phyloP scores from a whole-genome alignment of 2,888 invertebrate species.

The Phasia obesa region DNA sequence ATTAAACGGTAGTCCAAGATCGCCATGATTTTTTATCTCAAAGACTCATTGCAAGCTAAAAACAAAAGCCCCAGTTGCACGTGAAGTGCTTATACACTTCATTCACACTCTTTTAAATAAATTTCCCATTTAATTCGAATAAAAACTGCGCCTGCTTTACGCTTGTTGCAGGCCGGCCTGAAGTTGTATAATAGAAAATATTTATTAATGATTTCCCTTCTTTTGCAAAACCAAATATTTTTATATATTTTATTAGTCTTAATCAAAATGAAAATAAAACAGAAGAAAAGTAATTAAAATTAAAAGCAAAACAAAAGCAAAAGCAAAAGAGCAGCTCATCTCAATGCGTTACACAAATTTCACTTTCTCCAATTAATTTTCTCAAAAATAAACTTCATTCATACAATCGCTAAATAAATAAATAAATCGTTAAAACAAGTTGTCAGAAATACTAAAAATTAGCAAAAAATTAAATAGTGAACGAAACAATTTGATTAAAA shows the following conservation, averaged over 20 bases:
- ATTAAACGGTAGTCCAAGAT: too few relatives aligned
- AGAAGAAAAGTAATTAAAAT: conserved; percentile 10
- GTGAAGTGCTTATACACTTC: too few relatives aligned
- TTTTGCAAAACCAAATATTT: not conserved
- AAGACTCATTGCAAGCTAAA: too few relatives aligned
- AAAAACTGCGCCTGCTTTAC: too few relatives aligned
- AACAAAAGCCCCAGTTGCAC: too few relatives aligned
- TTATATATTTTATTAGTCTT: too few relatives aligned
- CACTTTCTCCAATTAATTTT: conserved; percentile 79
- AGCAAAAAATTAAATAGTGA: not conserved
- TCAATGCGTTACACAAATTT: conserved; percentile 66
- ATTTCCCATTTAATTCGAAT: too few relatives aligned
- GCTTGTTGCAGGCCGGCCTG: too few relatives aligned
- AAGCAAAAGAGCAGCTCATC: conserved; percentile 3
- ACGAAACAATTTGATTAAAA: conserved; percentile 29
- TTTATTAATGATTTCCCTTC: conserved; percentile 12
- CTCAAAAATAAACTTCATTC: conserved; percentile 59
- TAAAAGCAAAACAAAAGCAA: not conserved
- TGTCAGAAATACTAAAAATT: conserved; percentile 3
- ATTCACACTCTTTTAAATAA: too few relatives aligned
- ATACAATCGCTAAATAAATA: conserved; percentile 14
- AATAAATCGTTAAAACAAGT: conserved; percentile 25
- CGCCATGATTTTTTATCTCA: too few relatives aligned
- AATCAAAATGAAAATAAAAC: not conserved
- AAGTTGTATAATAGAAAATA: not conserved